Evolutionary conservation across 2,888 invertebrate species (phyloP).

Genomic region (Drosophila kokeensis): DNA sequence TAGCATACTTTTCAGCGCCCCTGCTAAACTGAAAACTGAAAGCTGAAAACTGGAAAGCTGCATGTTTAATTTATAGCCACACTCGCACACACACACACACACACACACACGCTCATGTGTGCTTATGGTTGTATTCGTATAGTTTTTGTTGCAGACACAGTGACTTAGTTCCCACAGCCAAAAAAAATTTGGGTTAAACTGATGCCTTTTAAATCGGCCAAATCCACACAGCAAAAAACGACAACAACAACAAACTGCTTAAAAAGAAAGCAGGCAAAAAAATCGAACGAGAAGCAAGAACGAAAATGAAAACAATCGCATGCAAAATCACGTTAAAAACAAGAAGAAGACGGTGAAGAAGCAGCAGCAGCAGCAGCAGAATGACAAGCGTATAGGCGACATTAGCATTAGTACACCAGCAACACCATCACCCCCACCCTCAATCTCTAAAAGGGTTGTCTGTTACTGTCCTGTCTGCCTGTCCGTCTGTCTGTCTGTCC

Average conservation of each 20-base stretch:
- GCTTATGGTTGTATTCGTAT: slow-evolving; percentile 8
- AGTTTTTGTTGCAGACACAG: slow-evolving; percentile 60
- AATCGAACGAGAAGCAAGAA: slow-evolving; percentile 8
- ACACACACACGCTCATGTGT: not conserved
- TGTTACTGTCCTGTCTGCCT: slow-evolving; percentile 48
- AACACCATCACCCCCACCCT: slow-evolving; percentile 1
- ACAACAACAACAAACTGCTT: slow-evolving; percentile 1
- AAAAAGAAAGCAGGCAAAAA: slow-evolving; percentile 9
- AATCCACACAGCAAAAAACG: slow-evolving; percentile 10
- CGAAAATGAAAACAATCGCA: slow-evolving; percentile 26
- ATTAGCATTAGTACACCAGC: slow-evolving; percentile 60
- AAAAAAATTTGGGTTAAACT: slow-evolving; percentile 68
- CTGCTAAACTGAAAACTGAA: slow-evolving; percentile 26
- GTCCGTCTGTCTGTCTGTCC: slow-evolving; percentile 17
- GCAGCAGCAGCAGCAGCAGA: not conserved
- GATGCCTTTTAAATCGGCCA: slow-evolving; percentile 50
- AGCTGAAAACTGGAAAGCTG: slow-evolving; percentile 48
- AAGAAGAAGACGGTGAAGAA: slow-evolving; percentile 20
- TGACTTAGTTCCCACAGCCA: slow-evolving; percentile 75
- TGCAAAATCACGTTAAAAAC: slow-evolving; percentile 70
- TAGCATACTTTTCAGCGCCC: slow-evolving; percentile 59
- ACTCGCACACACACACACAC: slow-evolving; percentile 16
- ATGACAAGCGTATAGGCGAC: slow-evolving; percentile 63
- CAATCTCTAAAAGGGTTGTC: slow-evolving; percentile 72
- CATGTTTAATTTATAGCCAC: slow-evolving; percentile 70